Conservation (phyloP, 2,888 invertebrate species). For the Hyposoter didymator region DNA sequence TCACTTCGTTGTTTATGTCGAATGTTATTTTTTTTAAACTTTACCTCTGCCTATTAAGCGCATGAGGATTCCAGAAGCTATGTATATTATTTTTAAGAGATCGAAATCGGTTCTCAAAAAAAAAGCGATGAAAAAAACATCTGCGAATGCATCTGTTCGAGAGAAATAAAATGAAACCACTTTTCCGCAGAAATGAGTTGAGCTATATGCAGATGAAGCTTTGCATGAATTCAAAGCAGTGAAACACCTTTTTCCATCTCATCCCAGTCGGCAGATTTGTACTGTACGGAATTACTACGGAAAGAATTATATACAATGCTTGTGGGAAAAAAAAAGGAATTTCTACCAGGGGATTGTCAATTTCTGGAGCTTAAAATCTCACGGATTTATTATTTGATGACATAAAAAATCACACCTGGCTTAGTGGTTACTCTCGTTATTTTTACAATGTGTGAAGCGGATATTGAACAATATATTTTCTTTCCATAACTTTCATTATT, state of each 20-base stretch:
- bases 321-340: not conserved
- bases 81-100: not conserved
- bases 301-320: not conserved
- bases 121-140: not conserved
- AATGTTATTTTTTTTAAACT: not conserved
- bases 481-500: not conserved
- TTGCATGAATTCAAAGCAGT: not conserved
- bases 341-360: no score
- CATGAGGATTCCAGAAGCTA: not conserved
- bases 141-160: not conserved
- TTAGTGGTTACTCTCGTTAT: not conserved
- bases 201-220: slow-evolving; percentile 14
- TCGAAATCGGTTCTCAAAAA: not conserved
- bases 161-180: slow-evolving; percentile 2
- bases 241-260: not conserved
- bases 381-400: not conserved
- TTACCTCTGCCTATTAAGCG: not conserved
- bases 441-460: not conserved
- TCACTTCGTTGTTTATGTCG: not conserved
- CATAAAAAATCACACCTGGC: not conserved
- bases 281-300: not conserved
- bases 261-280: slow-evolving; percentile 1
- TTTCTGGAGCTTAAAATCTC: not conserved
- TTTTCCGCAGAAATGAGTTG: slow-evolving; percentile 5
- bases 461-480: not conserved